Base-by-base conservation (phyloP, 2,888 invertebrate genomes). In the Notodonta ziczac region DNA sequence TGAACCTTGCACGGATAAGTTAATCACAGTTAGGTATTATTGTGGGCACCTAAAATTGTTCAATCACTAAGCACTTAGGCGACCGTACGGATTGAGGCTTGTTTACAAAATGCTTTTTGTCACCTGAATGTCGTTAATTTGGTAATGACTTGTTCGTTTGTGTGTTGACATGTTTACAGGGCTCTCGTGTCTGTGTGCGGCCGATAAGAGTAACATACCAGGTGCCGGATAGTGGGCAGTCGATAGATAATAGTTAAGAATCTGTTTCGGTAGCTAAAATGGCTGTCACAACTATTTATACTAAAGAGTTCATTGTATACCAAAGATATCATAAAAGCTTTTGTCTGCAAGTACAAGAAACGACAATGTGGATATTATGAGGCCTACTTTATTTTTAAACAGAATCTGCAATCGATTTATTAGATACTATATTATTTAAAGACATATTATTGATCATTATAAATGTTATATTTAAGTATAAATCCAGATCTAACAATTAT, bases 61-160 rank as follows among this genome's bases (percentile, higher is more conserved):
- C 69, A 80, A 80, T 78, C 76, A 85, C 80, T 73, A 74, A 78
- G 67, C 80, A 83, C 79, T 76, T 78, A 85, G 68, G 81, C 90
- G 90, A 87, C 93, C 84, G 87, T 76, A 79, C 84, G 63, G 84
- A 83, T 79, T 84, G 88, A 87, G 80, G 67, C 81, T 90, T 91
- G 88, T 93, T 91, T 89, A 92, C 91, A 84, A 91, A 92, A 91
- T 92, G 89, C 82, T 88, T 90, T 91, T 90, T 90, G 88, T 90
- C 87, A 92, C 91, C 91, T 91, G 89, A 80, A 83, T 84, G 80
- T 87, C 85, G 90, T 92, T 91, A 91, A 93, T 93, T 92, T 90
- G 85, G 88, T 93, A 93, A 93, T 93, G 90, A 88, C 86, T 87
- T 80, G 77, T 86, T 78, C 81, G 76, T 86, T 81, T 83, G 92